Evolutionary conservation across 2,113 vertebrate species (phyloP).

Genomic region (Cheirogaleus medius): DNA sequence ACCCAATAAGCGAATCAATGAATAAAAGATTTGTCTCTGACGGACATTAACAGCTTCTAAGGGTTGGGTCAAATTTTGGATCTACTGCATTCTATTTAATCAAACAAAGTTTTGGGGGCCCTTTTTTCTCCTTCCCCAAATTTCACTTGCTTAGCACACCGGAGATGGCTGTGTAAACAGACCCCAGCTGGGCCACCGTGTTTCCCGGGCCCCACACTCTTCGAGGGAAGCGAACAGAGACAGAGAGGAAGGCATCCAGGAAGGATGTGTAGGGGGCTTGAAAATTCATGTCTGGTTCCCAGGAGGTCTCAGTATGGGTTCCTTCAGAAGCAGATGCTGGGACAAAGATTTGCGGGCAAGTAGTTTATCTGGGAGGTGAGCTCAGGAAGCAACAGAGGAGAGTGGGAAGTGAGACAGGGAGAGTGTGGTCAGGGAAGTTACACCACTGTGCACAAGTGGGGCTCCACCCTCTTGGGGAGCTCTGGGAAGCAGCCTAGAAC

Average conservation of each 20-base stretch:
- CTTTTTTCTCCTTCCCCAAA: background rate
- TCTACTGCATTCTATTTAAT: background rate
- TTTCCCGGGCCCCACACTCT: background rate
- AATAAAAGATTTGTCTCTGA: conserved; percentile 23
- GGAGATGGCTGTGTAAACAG: background rate
- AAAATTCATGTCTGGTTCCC: background rate
- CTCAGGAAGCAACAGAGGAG: background rate
- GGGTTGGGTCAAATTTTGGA: background rate
- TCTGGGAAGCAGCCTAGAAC: background rate
- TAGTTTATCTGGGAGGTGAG: background rate
- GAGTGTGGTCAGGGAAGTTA: background rate
- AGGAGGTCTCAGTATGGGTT: background rate
- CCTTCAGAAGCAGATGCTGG: background rate
- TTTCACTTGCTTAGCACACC: background rate
- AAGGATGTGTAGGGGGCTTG: background rate
- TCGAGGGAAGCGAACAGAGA: background rate
- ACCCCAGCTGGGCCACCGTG: background rate
- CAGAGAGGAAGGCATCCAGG: background rate
- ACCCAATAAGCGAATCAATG: background rate
- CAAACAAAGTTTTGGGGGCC: background rate
- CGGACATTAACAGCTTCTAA: background rate
- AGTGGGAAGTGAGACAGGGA: background rate
- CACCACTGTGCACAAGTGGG: background rate
- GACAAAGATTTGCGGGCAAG: background rate
- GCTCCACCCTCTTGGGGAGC: background rate